Evolutionary conservation across 2,888 invertebrate species (phyloP), one percentile per base, ranked within the genome.

Genomic region (Neuroscelio doddi): DNA sequence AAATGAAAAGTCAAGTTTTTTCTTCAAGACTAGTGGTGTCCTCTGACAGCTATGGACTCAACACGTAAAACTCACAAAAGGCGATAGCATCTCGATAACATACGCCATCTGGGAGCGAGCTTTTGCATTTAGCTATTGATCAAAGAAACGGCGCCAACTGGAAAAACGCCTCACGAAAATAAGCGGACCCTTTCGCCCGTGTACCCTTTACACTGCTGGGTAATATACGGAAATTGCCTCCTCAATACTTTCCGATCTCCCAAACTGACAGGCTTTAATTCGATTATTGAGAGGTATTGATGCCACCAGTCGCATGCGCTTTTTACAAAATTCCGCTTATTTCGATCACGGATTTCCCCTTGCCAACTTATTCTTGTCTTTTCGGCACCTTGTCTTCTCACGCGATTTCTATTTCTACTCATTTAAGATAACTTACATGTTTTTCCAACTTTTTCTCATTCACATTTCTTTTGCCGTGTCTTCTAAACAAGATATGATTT

Each of bases 131-230:
- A 41, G 49, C 53, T 81, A 82, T 81, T 81, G 82, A 81, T 80
- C 78, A 74, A 66, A 73, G 76, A 74, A 76, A 75, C 73, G 77
- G 79, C 79, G 78, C 76, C 76, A 73, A 72, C 65, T 66, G 66
- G 63, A 68, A 71, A 75, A 61, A 64, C 55, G 56, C 32, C 36
- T 56, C 59, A 27, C 44, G 32, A 65, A 67, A 68, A 61, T 62
- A 70, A 57, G 42, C 36, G 52, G 44, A 47, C 58, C 36, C 52
- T n/a, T n/a, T n/a, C n/a, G n/a, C n/a, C n/a, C n/a, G n/a, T n/a
- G n/a, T n/a, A n/a, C n/a, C n/a, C n/a, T 56, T 45, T 36, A 45
- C 52, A 49, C 39, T 49, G 24, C 34, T n/a, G 56, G 65, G 64
- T 59, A 68, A 73, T 70, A 50, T 45, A 46, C 65, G 71, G 70